These are phyloP conservation scores for Caloenas nicobarica DNA, from an alignment of 2,113 vertebrate genomes.

Conservation along the genomic window DNA sequence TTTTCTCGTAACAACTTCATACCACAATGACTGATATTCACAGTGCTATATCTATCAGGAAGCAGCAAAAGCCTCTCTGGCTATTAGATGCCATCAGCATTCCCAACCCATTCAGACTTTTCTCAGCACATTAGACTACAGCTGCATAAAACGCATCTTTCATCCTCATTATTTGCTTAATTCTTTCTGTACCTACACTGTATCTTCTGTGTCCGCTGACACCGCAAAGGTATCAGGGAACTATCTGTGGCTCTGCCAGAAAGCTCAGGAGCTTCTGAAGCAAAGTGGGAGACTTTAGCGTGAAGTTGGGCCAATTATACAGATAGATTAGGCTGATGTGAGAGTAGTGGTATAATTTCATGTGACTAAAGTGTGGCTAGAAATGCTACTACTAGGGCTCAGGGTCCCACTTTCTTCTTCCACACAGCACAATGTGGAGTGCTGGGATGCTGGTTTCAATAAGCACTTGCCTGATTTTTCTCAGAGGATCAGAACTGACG, in stretches of 20 bases:
- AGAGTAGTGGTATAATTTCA: background rate
- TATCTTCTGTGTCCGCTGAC: background rate
- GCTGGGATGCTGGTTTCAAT: conserved; percentile 33
- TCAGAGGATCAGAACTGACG: background rate
- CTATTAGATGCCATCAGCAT: conserved; percentile 22
- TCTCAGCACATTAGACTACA: background rate
- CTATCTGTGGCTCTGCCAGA: background rate
- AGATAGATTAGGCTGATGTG: background rate
- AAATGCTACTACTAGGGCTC: background rate
- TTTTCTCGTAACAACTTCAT: conserved; percentile 48
- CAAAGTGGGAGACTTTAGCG: background rate
- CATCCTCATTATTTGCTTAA: background rate
- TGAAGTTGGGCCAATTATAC: background rate
- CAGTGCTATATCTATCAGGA: background rate
- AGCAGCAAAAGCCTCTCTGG: conserved; percentile 42
- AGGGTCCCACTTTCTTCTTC: background rate
- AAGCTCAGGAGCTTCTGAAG: background rate
- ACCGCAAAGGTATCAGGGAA: background rate
- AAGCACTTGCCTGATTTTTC: conserved; percentile 29
- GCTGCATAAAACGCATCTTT: background rate
- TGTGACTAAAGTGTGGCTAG: background rate
- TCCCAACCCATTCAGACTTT: conserved; percentile 17
- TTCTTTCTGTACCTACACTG: background rate
- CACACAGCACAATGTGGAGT: background rate
- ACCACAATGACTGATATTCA: conserved; percentile 20